These are phyloP conservation scores for Rhizoglyphus robini DNA, from an alignment of 1,140 invertebrate species.

Conservation along the genomic window DNA sequence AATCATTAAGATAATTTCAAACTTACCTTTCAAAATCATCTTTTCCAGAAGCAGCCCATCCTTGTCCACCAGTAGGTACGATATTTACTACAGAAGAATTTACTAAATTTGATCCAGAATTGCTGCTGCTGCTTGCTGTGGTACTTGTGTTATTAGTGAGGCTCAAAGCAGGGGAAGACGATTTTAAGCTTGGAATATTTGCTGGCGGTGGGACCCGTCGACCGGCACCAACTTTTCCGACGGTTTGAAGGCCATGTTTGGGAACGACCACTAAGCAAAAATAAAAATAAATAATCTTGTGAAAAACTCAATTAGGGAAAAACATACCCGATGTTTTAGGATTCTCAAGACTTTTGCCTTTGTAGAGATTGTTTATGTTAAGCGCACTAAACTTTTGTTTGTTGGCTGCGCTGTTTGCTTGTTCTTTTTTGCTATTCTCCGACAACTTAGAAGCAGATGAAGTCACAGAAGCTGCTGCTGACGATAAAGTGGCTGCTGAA, in stretches of 20 bases:
- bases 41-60: slow-evolving; percentile 46
- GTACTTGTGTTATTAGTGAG: neutral
- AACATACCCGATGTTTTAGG: slow-evolving; percentile 37
- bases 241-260: slow-evolving; percentile 96
- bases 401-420: slow-evolving; percentile 38
- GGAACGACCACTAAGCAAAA: slow-evolving; percentile 48
- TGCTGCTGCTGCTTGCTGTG: neutral
- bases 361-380: slow-evolving; percentile 93
- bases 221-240: slow-evolving; percentile 90
- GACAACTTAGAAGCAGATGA: neutral
- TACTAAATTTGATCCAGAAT: neutral
- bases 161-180: neutral
- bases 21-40: slow-evolving; percentile 23
- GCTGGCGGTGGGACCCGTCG: slow-evolving; percentile 74
- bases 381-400: slow-evolving; percentile 65
- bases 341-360: slow-evolving; percentile 53
- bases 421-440: neutral
- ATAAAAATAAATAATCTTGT: neutral
- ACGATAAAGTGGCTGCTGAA: neutral
- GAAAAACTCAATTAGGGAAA: neutral
- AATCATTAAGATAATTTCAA: neutral
- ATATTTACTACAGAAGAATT: slow-evolving; percentile 35
- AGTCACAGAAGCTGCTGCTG: neutral
- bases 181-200: slow-evolving; percentile 66
- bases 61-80: slow-evolving; percentile 54